Evolutionary conservation across 2,888 invertebrate species (phyloP), one percentile per base, ranked within the genome.

Genomic region (Latrodectus elegans): DNA sequence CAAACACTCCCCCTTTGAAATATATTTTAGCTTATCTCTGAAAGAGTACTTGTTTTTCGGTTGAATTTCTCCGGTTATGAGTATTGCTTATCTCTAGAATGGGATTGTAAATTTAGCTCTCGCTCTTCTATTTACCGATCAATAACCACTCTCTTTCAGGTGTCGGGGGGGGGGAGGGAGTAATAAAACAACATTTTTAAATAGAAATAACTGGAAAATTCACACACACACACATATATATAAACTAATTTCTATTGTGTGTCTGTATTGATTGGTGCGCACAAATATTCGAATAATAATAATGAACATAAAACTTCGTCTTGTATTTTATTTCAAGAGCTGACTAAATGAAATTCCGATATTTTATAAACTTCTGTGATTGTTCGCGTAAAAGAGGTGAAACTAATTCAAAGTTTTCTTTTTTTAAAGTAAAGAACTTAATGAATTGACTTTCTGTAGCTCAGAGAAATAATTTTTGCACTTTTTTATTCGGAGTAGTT

Each of bases 291-390:
- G 38, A 38, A 38, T 38, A 38, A 38, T 4, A 4, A 38, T 38
- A 38, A 38, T 38, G 6, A 38, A 38, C 38, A 38, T 38, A 38
- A 2, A 38, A 38, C 0, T 38, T 2, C 38, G 4, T 38, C 38
- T 38, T 4, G 4, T 38, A 60, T 60, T 15, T 60, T 10, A 60
- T n/a, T 60, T 60, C 14, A 10, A n/a, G n/a, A 60, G n/a, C 60
- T 26, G 55, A 26, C 53, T 26, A 73, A 74, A 81, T 81, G 81
- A 81, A 81, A 81, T 67, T 67, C 81, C 81, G 73, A 81, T 81
- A 81, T 81, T 67, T 81, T 73, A 52, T 51, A 60, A 72, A 80
- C 79, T 71, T 79, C 55, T 67, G 22, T 8, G 17, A 17, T 38
- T 52, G 52, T 49, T 17, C 65, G 67, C 52, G 14, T 60, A 6